Percentiles rank a stretch among this genome's conserved stretches.
Evolutionary conservation across 2,797 vertebrate genomes (phyloP).

Genomic region (Pogonophryne albipinna): DNA sequence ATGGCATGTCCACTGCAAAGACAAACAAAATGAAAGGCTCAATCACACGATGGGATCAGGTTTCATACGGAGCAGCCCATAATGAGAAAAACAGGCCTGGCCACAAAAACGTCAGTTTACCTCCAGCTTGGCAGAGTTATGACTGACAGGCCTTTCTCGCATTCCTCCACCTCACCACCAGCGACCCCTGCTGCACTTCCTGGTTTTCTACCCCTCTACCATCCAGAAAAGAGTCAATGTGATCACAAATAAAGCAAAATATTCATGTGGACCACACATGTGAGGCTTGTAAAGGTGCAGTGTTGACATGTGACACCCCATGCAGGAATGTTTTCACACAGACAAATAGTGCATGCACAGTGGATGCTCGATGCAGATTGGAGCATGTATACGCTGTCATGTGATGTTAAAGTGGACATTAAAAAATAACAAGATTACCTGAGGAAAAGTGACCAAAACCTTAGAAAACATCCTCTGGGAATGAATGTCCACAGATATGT

Average conservation of each 20-base stretch:
- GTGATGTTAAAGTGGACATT: not conserved
- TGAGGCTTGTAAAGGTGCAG: conserved; percentile 38
- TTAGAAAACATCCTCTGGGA: not conserved
- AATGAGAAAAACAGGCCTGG: conserved; percentile 82
- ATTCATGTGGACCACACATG: conserved; percentile 12
- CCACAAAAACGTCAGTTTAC: conserved; percentile 65
- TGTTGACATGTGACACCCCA: conserved; percentile 31
- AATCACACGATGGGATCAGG: conserved; percentile 72
- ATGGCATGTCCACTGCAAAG: conserved; percentile 72
- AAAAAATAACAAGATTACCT: not conserved
- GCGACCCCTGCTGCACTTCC: conserved; percentile 16
- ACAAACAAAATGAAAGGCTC: conserved; percentile 79
- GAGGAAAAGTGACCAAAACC: not conserved
- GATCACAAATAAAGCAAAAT: conserved; percentile 38
- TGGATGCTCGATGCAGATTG: not conserved
- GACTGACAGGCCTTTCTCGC: conserved; percentile 72
- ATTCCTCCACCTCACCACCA: conserved; percentile 66
- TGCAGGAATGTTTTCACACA: not conserved
- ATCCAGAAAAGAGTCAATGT: conserved; percentile 21
- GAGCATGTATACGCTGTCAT: not conserved
- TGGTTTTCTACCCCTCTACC: not conserved
- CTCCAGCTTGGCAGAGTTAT: conserved; percentile 72
- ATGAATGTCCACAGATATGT: not conserved
- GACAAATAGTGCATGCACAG: conserved; percentile 1
- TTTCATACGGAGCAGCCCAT: conserved; percentile 67